phyloP scores from a whole-genome alignment of 2,888 invertebrate genomes.

The Eupeodes latifasciatus region DNA sequence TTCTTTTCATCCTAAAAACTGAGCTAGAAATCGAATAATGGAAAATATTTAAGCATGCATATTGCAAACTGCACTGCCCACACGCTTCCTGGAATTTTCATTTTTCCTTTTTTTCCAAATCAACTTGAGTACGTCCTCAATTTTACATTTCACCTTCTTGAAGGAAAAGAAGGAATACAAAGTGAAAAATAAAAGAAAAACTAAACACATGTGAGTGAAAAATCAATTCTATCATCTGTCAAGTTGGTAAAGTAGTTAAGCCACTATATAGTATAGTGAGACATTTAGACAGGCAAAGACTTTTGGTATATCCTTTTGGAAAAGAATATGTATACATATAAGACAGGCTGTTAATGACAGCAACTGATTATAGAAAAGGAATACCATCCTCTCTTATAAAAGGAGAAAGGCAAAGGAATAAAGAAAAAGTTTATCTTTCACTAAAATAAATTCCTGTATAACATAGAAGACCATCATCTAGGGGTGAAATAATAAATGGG shows the following conservation, averaged over 20 bases:
- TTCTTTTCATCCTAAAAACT: too few species aligned
- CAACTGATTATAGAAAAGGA: conserved; percentile 2
- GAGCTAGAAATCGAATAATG: too few species aligned
- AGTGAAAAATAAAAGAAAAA: neutral
- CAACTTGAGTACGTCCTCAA: neutral
- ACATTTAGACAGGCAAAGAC: conserved; percentile 54
- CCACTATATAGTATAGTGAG: conserved; percentile 38
- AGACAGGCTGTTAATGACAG: conserved; percentile 35
- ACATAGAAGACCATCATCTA: neutral
- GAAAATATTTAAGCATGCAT: too few species aligned
- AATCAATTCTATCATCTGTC: conserved; percentile 66
- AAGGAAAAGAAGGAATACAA: neutral
- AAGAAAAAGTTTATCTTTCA: conserved; percentile 8
- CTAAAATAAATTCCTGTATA: neutral
- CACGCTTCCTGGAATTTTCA: too few species aligned
- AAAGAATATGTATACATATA: neutral
- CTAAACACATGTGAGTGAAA: conserved; percentile 26
- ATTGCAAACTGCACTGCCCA: too few species aligned
- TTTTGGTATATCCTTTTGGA: neutral
- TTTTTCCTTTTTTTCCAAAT: too few species aligned
- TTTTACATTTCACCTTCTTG: neutral
- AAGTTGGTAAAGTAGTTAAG: conserved; percentile 60
- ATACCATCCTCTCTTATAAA: too few species aligned
- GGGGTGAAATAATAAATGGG: neutral
- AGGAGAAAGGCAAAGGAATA: neutral